These are phyloP conservation scores for Nebria ingens DNA, from an alignment of 1,140 invertebrate species.

Conservation along the genomic window DNA sequence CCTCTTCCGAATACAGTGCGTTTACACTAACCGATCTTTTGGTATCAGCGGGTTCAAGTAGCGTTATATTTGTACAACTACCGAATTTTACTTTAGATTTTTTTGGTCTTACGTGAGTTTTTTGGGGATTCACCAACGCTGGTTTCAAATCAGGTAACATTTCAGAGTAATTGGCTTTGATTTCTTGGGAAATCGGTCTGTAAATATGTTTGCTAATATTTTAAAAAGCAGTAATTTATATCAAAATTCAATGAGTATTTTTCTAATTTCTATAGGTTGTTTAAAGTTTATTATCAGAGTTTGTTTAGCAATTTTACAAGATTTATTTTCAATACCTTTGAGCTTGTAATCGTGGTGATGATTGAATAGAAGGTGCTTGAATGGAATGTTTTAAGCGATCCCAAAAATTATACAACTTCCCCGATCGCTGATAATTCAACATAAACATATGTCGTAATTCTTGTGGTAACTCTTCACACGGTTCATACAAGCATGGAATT, in stretches of 20 bases:
- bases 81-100: not conserved
- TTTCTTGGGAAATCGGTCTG: not conserved
- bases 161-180: not conserved
- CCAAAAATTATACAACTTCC: slow-evolving; percentile 50
- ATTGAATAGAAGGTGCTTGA: slow-evolving; percentile 14
- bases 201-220: not conserved
- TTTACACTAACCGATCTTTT: not conserved
- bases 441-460: slow-evolving; percentile 44
- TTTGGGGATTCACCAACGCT: not conserved
- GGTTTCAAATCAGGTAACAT: not conserved
- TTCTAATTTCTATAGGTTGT: too few relatives aligned
- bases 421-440: slow-evolving; percentile 42
- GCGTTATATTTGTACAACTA: not conserved
- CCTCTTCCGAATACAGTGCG: not conserved
- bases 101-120: not conserved
- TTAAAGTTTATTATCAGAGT: too few relatives aligned
- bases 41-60: not conserved
- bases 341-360: not conserved
- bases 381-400: slow-evolving; percentile 44
- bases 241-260: too few relatives aligned
- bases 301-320: too few relatives aligned
- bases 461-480: slow-evolving; percentile 42
- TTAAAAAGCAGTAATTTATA: too few relatives aligned
- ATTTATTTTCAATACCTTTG: not conserved
- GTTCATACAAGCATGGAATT: slow-evolving; percentile 52